These are phyloP conservation scores for Bacillus rossius DNA, from an alignment of 1,140 invertebrate genomes.

Conservation along the genomic window DNA sequence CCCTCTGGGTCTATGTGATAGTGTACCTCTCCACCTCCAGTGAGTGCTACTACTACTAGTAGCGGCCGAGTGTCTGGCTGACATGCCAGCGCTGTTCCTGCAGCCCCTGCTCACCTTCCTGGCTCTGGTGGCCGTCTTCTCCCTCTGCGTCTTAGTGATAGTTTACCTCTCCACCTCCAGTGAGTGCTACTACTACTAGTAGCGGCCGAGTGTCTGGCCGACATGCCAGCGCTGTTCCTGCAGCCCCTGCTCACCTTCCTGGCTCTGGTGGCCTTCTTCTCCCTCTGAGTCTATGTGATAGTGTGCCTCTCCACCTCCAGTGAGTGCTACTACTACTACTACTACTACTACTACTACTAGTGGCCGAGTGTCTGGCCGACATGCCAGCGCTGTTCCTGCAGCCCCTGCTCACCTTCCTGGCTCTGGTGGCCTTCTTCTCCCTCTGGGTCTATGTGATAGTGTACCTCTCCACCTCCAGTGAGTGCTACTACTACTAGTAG, in stretches of 20 bases:
- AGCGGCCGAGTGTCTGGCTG: no score
- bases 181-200: no score
- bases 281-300: conserved; percentile 80
- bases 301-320: conserved; percentile 62
- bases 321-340: no score
- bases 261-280: conserved; percentile 69
- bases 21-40: conserved; percentile 62
- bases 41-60: no score
- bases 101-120: conserved; percentile 85
- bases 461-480: conserved; percentile 63
- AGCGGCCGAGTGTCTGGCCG: no score
- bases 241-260: conserved; percentile 85
- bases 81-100: conserved; percentile 78
- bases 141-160: conserved; percentile 80
- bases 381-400: conserved; percentile 84
- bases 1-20: conserved; percentile 80
- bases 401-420: conserved; percentile 78
- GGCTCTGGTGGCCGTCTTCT: conserved; percentile 69
- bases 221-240: conserved; percentile 78
- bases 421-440: conserved; percentile 69
- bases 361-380: no score
- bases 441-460: conserved; percentile 81
- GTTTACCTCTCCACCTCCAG: conserved; percentile 62
- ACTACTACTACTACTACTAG: no score
- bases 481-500: no score